Conservation (phyloP, 1,140 invertebrate species). For the Caenorhabditis briggsae region DNA sequence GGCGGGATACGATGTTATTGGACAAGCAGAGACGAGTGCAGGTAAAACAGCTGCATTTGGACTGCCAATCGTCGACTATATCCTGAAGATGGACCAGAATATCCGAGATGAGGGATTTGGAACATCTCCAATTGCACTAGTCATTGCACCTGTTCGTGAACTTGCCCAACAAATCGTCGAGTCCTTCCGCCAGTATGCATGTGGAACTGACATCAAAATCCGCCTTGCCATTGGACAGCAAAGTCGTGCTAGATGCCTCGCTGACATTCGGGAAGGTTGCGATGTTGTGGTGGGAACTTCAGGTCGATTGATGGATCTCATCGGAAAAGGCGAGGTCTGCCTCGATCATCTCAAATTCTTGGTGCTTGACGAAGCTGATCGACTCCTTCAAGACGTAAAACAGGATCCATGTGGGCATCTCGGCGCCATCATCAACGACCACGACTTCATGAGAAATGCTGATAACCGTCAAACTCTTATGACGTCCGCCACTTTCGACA, state of each 20-base stretch:
- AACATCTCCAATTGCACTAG: slow-evolving; percentile 69
- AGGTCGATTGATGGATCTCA: slow-evolving; percentile 29
- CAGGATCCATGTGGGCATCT: not conserved
- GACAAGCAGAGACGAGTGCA: slow-evolving; percentile 76
- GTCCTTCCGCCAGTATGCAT: not conserved
- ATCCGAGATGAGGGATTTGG: slow-evolving; percentile 61
- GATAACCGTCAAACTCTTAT: not conserved
- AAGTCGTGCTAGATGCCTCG: not conserved
- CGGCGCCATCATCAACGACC: not conserved
- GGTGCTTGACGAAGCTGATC: slow-evolving; percentile 46
- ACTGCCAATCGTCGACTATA: slow-evolving; percentile 73
- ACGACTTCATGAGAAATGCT: not conserved
- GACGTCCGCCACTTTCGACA: slow-evolving; percentile 9
- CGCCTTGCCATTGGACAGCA: not conserved
- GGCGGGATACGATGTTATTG: slow-evolving; percentile 71
- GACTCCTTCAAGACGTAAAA: slow-evolving; percentile 3
- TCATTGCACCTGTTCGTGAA: slow-evolving; percentile 76
- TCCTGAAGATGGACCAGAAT: not conserved
- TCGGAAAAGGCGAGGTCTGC: not conserved
- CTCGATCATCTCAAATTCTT: not conserved
- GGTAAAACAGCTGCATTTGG: slow-evolving; percentile 77
- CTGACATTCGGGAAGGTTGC: not conserved
- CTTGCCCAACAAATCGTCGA: slow-evolving; percentile 77
- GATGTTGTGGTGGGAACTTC: slow-evolving; percentile 32
- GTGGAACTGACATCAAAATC: not conserved